phyloP scores from a whole-genome alignment of 1,140 invertebrate genomes.

The Anastrepha obliqua region DNA sequence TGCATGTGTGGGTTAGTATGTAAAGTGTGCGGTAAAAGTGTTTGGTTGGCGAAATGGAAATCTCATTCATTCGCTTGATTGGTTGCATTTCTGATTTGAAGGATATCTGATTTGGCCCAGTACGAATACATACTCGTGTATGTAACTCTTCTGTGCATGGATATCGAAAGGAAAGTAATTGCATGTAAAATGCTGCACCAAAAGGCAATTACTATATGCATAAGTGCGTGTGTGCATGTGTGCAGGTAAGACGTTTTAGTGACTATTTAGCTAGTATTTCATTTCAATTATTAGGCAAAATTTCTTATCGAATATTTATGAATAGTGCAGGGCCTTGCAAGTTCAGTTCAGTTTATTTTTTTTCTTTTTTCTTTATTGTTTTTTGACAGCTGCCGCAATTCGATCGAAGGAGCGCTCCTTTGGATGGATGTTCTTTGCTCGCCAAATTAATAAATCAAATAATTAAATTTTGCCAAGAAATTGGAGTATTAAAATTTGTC shows the following conservation, averaged over 20 bases:
- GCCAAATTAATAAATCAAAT: no score
- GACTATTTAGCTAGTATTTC: no score
- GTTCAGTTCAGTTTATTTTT: no score
- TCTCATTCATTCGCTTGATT: constrained; percentile 45
- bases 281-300: no score
- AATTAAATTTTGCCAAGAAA: no score
- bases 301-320: no score
- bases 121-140: not conserved
- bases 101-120: not conserved
- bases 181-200: not conserved
- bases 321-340: no score
- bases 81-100: not conserved
- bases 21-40: constrained; percentile 2
- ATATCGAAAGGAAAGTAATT: not conserved
- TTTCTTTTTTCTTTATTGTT: no score
- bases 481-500: no score
- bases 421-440: no score
- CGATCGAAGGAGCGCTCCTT: no score
- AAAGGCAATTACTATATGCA: constrained; percentile 34
- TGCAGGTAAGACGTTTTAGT: not conserved
- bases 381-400: no score
- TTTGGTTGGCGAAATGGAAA: constrained; percentile 39
- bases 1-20: not conserved
- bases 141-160: not conserved
- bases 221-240: not conserved